Evolutionary conservation across 2,113 vertebrate species (phyloP).

Genomic region (Ceuthmochares aereus): DNA sequence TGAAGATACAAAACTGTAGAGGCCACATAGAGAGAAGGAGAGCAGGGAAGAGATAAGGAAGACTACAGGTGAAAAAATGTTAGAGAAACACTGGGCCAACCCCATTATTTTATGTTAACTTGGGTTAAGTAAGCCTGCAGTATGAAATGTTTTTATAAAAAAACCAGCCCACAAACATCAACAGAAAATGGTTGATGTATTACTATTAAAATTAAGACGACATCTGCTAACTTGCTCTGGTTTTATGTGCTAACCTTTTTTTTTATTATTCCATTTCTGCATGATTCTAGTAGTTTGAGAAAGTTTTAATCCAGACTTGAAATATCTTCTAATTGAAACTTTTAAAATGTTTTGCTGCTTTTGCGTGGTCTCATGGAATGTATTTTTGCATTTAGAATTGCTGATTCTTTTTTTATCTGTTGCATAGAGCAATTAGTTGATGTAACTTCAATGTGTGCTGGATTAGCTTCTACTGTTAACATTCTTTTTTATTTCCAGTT

Average conservation of each 20-base stretch:
- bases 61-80: background rate
- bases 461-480: constrained; percentile 55
- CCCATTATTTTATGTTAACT: constrained; percentile 10
- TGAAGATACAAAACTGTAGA: constrained; percentile 42
- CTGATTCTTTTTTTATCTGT: background rate
- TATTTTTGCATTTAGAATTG: background rate
- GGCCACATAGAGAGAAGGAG: background rate
- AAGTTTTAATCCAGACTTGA: background rate
- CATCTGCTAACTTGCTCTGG: background rate
- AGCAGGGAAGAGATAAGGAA: constrained; percentile 26
- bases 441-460: constrained; percentile 40
- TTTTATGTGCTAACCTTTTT: background rate
- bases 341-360: background rate
- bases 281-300: background rate
- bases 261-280: background rate
- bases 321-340: background rate
- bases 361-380: background rate
- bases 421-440: background rate
- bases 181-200: background rate
- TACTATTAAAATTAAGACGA: constrained; percentile 6
- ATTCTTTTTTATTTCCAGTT: constrained; percentile 74
- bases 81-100: background rate
- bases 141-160: background rate
- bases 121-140: background rate
- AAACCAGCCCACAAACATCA: background rate